phyloP scores from a whole-genome alignment of 2,797 vertebrate species.

The Bryconaethiops microstoma region DNA sequence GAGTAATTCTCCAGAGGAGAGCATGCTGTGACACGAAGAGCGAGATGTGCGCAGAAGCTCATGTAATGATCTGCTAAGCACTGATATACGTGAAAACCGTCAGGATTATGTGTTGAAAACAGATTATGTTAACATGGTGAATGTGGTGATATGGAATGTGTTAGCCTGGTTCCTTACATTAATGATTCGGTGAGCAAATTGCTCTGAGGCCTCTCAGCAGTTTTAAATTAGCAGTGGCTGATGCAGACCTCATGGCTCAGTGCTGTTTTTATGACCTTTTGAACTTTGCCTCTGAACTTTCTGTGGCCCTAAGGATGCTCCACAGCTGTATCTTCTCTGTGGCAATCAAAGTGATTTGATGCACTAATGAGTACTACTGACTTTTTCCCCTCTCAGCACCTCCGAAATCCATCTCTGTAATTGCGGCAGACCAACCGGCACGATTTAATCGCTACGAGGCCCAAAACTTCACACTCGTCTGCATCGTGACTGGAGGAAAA shows the following conservation, averaged over 20 bases:
- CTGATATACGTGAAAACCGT: conserved; percentile 15
- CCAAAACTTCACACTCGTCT: conserved; percentile 94
- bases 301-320: background rate
- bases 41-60: conserved; percentile 28
- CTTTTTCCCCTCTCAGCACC: conserved; percentile 78
- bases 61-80: conserved; percentile 32
- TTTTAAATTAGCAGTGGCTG: conserved; percentile 5
- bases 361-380: conserved; percentile 18
- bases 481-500: conserved; percentile 90
- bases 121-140: conserved; percentile 16
- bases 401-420: conserved; percentile 88
- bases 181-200: background rate
- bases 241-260: background rate
- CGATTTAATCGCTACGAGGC: conserved; percentile 93
- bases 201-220: background rate
- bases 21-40: conserved; percentile 40
- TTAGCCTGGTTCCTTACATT: conserved; percentile 11
- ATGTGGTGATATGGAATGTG: conserved; percentile 10
- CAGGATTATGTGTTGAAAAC: conserved; percentile 25
- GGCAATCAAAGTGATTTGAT: conserved; percentile 9
- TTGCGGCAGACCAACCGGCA: conserved; percentile 82
- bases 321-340: conserved; percentile 9
- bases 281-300: conserved; percentile 12
- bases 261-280: conserved; percentile 1
- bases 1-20: conserved; percentile 31